A percentile compares a stretch with the other conserved stretches of the same genome.
phyloP scores from a whole-genome alignment of 1,140 invertebrate species.

The Hylyphantes graminicola region DNA sequence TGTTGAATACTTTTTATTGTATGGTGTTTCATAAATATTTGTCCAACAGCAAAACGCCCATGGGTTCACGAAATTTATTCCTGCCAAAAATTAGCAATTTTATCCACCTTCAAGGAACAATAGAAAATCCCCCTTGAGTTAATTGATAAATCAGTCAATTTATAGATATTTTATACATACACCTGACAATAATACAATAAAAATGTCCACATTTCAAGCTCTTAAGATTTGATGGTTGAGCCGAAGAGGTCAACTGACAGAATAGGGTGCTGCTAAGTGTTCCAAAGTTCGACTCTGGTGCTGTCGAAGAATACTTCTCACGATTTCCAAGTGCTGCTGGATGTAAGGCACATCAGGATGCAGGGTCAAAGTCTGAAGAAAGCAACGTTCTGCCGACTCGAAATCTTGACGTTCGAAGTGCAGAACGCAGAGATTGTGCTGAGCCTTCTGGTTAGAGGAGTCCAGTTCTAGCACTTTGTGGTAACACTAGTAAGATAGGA shows the following conservation, averaged over 20 bases:
- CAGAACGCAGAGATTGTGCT: conserved; percentile 96
- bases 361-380: conserved; percentile 28
- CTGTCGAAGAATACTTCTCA: conserved; percentile 43
- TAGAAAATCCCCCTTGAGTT: too few relatives aligned
- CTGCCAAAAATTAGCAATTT: too few relatives aligned
- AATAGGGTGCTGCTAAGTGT: neutral
- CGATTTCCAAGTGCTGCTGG: conserved; percentile 53
- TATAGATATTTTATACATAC: too few relatives aligned
- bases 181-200: too few relatives aligned
- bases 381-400: conserved; percentile 55
- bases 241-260: conserved; percentile 27
- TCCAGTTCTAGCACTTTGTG: conserved; percentile 86
- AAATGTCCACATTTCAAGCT: conserved; percentile 15
- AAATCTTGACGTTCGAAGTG: conserved; percentile 68
- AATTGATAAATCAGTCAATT: too few relatives aligned
- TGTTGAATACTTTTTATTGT: too few relatives aligned
- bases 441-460: conserved; percentile 90
- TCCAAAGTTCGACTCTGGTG: neutral
- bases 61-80: too few relatives aligned
- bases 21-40: too few relatives aligned
- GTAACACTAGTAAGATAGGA: conserved; percentile 79
- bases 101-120: too few relatives aligned
- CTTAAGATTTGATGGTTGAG: neutral
- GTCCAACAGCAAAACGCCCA: too few relatives aligned
- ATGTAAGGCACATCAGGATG: conserved; percentile 58